Evolutionary conservation across 2,113 vertebrate species (phyloP), one percentile per base, ranked within the genome.

Genomic region (Litocranius walleri): DNA sequence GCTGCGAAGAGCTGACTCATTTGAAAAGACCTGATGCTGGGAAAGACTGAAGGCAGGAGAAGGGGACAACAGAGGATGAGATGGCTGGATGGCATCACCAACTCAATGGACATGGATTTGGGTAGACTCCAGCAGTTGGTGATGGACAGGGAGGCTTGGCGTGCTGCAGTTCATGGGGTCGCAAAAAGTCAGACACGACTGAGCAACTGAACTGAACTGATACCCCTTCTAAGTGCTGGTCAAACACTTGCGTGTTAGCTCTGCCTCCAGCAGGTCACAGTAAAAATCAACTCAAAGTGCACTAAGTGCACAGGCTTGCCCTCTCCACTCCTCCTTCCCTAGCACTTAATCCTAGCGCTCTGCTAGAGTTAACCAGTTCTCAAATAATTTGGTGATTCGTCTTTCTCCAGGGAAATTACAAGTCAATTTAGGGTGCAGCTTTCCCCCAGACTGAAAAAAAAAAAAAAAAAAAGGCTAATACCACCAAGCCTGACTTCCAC

Each of bases 391-490:
- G 80, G 48, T 80, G 81, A 93, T 80, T 95, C 40, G 11, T 81
- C 90, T 90, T 97, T 97, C 97, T 94, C 90, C 95, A 81, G 29
- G 86, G n/a, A 77, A 59, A 96, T 52, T 56, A 14, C 94, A 97
- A 96, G 61, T 96, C 92, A 27, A 81, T 6, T 40, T 80, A 71
- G 40, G 78, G 71, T 61, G 92, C 43, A 54, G 33, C 17, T 97
- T 56, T 80, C 33, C 62, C 77, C 57, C 25, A 88, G 77, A 80
- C 59, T 90, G 10, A 17, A 77, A 64, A 33, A 33, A 43, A 95
- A 40, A 23, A 71, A 16, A 48, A 50, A 16, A 52, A 16, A 52
- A 52, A 52, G 16, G 1, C 50, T 1, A 29, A 9, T 29, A n/a
- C 52, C 64, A 36, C 74, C 90, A 45, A n/a, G 21, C 5, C 56